A percentile compares a stretch with the other conserved stretches of the same genome.
These are phyloP conservation scores for Pocillopora damicornis DNA, from an alignment of 64 coral and sea anemone species.

Conservation along the genomic window DNA sequence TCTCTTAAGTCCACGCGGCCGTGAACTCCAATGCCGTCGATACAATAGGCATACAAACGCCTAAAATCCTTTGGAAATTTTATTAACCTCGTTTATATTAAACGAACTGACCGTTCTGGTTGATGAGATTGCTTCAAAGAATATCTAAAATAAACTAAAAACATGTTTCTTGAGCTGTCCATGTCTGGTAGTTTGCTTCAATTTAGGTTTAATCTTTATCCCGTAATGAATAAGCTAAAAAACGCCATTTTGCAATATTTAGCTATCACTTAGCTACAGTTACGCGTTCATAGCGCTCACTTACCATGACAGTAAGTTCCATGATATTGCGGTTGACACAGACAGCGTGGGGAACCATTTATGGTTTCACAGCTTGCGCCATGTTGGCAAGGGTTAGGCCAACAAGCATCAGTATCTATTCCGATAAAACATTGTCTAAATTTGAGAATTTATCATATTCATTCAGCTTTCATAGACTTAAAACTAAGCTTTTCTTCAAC, in stretches of 20 bases:
- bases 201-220: too few relatives aligned
- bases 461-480: background rate
- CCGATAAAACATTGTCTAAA: background rate
- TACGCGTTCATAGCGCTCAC: background rate
- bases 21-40: too few relatives aligned
- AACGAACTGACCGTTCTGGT: too few relatives aligned
- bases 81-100: too few relatives aligned
- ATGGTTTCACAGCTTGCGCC: conserved; percentile 33
- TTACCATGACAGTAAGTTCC: conserved; percentile 51
- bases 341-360: conserved; percentile 18
- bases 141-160: too few relatives aligned
- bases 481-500: background rate
- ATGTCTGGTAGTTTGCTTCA: too few relatives aligned
- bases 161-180: too few relatives aligned
- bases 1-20: too few relatives aligned
- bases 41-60: too few relatives aligned
- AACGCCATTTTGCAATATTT: background rate
- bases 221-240: too few relatives aligned
- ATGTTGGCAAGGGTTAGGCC: conserved; percentile 40
- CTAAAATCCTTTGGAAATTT: too few relatives aligned
- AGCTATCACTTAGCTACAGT: background rate
- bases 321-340: conserved; percentile 17
- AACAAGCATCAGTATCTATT: background rate
- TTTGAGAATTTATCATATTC: background rate
- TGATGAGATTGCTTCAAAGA: too few relatives aligned